A percentile compares a stretch with the other conserved stretches of the same genome.
Conservation (phyloP, 2,888 invertebrate species). For the Linyphia triangularis region DNA sequence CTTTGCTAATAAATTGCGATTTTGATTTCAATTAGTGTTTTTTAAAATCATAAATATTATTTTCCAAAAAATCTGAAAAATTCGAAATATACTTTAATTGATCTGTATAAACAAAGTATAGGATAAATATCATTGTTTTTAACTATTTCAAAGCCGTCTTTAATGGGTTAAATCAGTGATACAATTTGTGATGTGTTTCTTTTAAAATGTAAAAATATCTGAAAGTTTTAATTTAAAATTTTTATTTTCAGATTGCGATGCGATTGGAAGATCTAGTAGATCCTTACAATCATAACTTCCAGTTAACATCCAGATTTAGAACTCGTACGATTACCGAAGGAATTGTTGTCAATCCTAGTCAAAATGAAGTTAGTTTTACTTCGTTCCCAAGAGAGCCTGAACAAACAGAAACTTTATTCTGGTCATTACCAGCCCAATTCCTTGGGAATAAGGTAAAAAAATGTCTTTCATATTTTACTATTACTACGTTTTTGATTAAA, state of each 20-base stretch:
- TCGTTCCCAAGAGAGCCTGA: conserved; percentile 78
- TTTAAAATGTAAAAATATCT: background rate
- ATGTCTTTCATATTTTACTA: conserved; percentile 77
- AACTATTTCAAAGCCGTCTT: too few species aligned
- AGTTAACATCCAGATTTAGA: conserved; percentile 79
- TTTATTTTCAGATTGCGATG: conserved; percentile 82
- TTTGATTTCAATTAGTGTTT: too few species aligned
- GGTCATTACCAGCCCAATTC: conserved; percentile 87
- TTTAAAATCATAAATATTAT: too few species aligned
- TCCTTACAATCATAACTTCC: conserved; percentile 79
- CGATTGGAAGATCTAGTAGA: conserved; percentile 80
- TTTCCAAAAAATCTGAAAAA: too few species aligned
- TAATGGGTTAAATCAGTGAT: background rate
- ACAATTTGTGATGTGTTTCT: background rate
- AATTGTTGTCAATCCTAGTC: conserved; percentile 79
- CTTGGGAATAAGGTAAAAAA: conserved; percentile 82
- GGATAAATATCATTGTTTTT: too few species aligned
- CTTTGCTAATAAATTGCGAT: too few species aligned
- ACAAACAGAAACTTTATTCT: conserved; percentile 83
- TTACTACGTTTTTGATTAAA: conserved; percentile 66
- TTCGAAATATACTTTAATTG: too few species aligned
- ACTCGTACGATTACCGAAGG: conserved; percentile 79
- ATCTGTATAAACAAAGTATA: too few species aligned
- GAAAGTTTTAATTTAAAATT: too few species aligned
- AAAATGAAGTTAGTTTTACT: conserved; percentile 80